A percentile compares a stretch with the other conserved stretches of the same genome.
Conservation (phyloP, 2,113 vertebrate species). For the Bucco capensis region DNA sequence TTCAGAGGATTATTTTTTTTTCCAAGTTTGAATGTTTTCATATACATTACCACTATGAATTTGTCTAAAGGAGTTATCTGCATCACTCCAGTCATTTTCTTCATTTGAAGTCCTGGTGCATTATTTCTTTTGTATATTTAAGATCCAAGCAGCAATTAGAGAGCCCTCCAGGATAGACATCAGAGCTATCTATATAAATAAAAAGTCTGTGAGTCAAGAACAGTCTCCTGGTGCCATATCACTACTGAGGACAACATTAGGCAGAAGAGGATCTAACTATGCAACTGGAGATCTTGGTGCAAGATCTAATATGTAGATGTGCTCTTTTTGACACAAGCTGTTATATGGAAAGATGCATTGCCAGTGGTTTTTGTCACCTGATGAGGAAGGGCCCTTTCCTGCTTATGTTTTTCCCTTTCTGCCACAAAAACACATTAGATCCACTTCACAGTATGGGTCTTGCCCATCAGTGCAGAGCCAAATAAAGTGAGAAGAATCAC, state of each 20-base stretch:
- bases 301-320: neutral
- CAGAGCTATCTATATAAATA: neutral
- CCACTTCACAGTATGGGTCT: neutral
- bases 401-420: neutral
- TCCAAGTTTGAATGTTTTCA: neutral
- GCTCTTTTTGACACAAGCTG: neutral
- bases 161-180: neutral
- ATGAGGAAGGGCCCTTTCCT: neutral
- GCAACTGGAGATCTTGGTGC: neutral
- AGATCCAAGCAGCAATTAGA: neutral
- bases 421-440: neutral
- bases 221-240: accelerated
- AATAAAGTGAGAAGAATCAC: neutral
- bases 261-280: neutral
- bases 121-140: neutral
- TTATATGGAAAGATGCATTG: neutral
- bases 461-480: neutral
- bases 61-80: neutral
- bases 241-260: neutral
- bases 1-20: neutral
- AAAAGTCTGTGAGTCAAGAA: neutral
- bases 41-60: neutral
- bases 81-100: neutral
- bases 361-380: neutral
- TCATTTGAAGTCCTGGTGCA: neutral